Percentiles rank a stretch among this genome's conserved stretches.
Evolutionary conservation across 2,888 invertebrate species (phyloP).

Genomic region (Pemphredon lugubris): DNA sequence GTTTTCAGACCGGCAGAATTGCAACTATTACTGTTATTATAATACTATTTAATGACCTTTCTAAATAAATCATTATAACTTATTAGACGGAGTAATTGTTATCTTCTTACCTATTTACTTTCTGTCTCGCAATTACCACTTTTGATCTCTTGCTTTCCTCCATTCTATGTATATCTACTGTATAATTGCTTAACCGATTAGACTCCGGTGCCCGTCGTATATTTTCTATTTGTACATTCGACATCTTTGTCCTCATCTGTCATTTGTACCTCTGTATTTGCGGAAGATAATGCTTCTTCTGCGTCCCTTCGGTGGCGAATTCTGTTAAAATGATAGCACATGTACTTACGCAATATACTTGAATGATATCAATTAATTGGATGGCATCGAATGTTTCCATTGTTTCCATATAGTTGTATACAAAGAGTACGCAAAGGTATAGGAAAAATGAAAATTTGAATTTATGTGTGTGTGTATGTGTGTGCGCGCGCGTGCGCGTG

Average conservation of each 20-base stretch:
- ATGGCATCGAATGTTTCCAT: no score
- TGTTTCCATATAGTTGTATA: no score
- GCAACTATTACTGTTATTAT: slow-evolving; percentile 60
- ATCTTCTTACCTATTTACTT: slow-evolving; percentile 30
- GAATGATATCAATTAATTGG: no score
- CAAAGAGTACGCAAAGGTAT: no score
- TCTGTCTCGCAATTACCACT: no score
- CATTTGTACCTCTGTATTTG: slow-evolving; percentile 56
- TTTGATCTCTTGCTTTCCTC: no score
- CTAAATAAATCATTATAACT: slow-evolving; percentile 58
- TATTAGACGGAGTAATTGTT: slow-evolving; percentile 16
- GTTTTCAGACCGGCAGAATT: slow-evolving; percentile 26
- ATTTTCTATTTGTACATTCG: not conserved
- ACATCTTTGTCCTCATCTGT: slow-evolving; percentile 22
- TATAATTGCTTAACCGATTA: slow-evolving; percentile 29
- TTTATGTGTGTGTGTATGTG: no score
- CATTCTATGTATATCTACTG: no score
- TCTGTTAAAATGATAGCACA: slow-evolving; percentile 59
- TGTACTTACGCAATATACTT: slow-evolving; percentile 2
- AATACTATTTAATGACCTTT: slow-evolving; percentile 68
- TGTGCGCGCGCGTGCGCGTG: no score
- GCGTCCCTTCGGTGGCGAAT: slow-evolving; percentile 68
- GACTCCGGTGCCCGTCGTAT: not conserved
- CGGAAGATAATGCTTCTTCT: slow-evolving; percentile 73
- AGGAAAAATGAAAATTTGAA: no score